Base-by-base conservation (phyloP, 2,797 vertebrate species). In the Oreochromis grahami region DNA sequence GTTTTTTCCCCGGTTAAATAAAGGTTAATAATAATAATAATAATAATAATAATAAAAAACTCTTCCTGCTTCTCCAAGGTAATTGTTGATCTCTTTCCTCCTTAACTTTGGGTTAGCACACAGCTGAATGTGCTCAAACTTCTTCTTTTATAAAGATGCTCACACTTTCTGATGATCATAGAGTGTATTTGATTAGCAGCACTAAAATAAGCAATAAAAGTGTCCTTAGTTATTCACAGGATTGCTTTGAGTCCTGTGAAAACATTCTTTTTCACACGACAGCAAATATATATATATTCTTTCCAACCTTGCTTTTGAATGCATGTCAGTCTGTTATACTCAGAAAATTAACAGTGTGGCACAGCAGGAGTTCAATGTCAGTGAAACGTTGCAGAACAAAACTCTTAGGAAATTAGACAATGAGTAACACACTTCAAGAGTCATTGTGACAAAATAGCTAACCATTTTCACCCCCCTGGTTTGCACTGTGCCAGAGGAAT, bases 1-100 rank as follows among this genome's bases (percentile, higher is more conserved):
- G 53, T 56, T 34, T 60, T 60, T 3, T 0, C 0, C 56, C 9
- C 0, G 0, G 29, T 60, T 60, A 60, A 55, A 55, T 14, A 58
- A 58, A 12, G 10, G n/a, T 36, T 36, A 55, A 14, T 26, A 56
- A 56, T 26, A 55, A 29, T 26, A 55, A 48, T 7, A 53, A 52
- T n/a, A 51, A 24, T 53, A 8, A 51, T 11, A 56, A 26, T 26
- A 56, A 55, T 8, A 53, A 53, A 58, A 2, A 58, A 58, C 15
- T 17, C 56, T 60, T 60, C 2, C 56, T n/a, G 58, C 17, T 36
- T 63, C 58, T 63, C 32, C 17, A 36, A 36, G 32, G 58, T 63
- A 17, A 63, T n/a, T 63, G 17, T 5, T 36, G 32, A 63, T n/a
- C 58, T 36, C 32, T n/a, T 63, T 36, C 58, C 17, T 63, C 58